Base-by-base conservation (phyloP, 1,140 invertebrate species). In the Acromyrmex echinatior region DNA sequence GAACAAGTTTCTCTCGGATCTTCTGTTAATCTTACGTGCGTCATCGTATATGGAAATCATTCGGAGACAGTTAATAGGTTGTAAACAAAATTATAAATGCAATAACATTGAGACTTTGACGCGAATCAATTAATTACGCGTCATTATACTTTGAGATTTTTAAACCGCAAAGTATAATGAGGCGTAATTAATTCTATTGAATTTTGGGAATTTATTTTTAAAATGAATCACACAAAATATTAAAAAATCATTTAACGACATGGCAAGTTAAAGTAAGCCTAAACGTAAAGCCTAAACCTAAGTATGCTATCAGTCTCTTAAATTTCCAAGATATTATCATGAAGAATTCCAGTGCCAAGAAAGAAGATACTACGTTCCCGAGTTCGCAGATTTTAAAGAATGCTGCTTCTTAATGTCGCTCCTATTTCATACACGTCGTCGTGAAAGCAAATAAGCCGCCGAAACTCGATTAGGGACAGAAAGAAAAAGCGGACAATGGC, bases 371-470 rank as follows among this genome's bases (percentile, higher is more conserved):
- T 14, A 25, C 2, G 21, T 28, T 31, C 16, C 39, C 0, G 16
- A 21, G 51, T 51, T 70, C 45, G 63, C 31, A 71, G 56, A 10
- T 78, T 60, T 45, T 28, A 53, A 58, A 60, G 18, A 77, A 56
- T 76, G 63, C 73, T 45, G 77, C 25, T 53, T 3, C 45, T 84
- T 82, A 87, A 63, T 76, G 35, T 53, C 21, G 62, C 45, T 49
- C 25, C 63, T 88, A 88, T 84, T 88, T 88, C 70, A 82, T 70
- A 62, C 73, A 14, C 39, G 31, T 49, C 35, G 18, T 25, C 9
- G 56, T 65, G 35, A 77, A 76, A 10, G 70, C 18, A 56, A 84
- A 76, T 76, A 66, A 76, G 9, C 51, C 65, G 5, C 51, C 58
- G 74, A 49, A 35, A 35, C 53, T 76, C 25, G 77, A 87, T 87